A percentile compares a stretch with the other conserved stretches of the same genome.
phyloP scores from a whole-genome alignment of 2,888 invertebrate species.

The Microplitis deprimator region DNA sequence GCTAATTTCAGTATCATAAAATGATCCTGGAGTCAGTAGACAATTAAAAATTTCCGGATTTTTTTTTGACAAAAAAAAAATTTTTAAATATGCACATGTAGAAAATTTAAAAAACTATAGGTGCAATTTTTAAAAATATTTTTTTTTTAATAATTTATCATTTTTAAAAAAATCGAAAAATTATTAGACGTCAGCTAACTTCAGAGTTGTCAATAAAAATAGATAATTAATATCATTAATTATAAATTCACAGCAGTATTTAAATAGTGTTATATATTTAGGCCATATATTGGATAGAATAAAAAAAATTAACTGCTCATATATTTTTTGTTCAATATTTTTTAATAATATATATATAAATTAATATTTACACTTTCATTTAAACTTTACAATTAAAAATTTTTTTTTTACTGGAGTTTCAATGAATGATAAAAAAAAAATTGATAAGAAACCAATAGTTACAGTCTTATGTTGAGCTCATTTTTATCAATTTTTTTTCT shows the following conservation, averaged over 20 bases:
- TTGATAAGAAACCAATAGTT: conserved; percentile 52
- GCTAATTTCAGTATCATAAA: too few relatives aligned
- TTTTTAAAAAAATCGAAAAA: too few relatives aligned
- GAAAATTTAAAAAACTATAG: too few relatives aligned
- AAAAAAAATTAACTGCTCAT: conserved; percentile 55
- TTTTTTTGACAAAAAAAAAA: too few relatives aligned
- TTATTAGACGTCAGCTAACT: too few relatives aligned
- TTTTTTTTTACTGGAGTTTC: conserved; percentile 16
- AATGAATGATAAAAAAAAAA: conserved; percentile 33
- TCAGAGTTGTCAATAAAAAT: too few relatives aligned
- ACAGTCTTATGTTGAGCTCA: conserved; percentile 66
- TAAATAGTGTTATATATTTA: conserved; percentile 1
- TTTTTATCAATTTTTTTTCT: conserved; percentile 46
- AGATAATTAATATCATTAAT: too few relatives aligned
- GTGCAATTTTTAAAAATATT: too few relatives aligned
- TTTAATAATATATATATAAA: conserved; percentile 29
- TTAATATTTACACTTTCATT: conserved; percentile 29
- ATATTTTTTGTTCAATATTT: conserved; percentile 59
- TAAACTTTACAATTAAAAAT: conserved; percentile 8
- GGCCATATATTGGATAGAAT: conserved; percentile 18
- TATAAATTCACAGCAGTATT: not conserved
- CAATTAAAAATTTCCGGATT: too few relatives aligned
- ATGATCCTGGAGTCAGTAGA: too few relatives aligned
- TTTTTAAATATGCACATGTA: too few relatives aligned
- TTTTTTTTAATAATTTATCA: too few relatives aligned